Evolutionary conservation across 2,797 vertebrate genomes (phyloP), one percentile per base, ranked within the genome.

Genomic region (Columba guinea): DNA sequence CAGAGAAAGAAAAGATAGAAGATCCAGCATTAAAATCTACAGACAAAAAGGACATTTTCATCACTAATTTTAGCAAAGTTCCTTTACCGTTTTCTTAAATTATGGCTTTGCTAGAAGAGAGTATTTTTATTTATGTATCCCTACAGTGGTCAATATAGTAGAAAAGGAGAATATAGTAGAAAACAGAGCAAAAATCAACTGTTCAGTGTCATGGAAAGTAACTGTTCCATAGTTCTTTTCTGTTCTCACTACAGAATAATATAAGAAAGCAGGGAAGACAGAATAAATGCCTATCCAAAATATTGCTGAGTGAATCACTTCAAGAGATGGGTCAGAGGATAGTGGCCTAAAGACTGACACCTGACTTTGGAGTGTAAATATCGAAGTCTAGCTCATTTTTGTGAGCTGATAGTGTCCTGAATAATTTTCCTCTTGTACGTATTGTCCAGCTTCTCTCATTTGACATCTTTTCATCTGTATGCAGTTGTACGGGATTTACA

Each of bases 1-100:
- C 10, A 71, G 62, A 85, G 35, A 84, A 76, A 78, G 26, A 79
- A 71, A 74, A 35, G 44, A 59, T 16, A 76, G 14, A 94, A 85
- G 82, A 96, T 91, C 74, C 89, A 87, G 41, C 35, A 80, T 55
- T 91, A 85, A 91, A 83, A 83, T 76, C 58, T 71, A 62, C 49
- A 83, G 34, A 92, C 17, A 75, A 60, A 89, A 87, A 78, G 15
- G 34, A 70, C 26, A 64, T 78, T 93, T 89, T 87, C 32, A 62
- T 87, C 34, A 80, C 51, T 87, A 51, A 71, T 53, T 87, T 85
- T 11, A 87, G 41, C 17, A 64, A 77, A 68, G 6, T 23, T 68
- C 23, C 34, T 77, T 83, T 67, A 67, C 30, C 2, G 1, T 80
- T 94, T 93, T 74, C 64, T 62, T 73, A 62, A 89, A 59, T 62